phyloP scores from a whole-genome alignment of 2,888 invertebrate genomes.

The Xestia ashworthii region DNA sequence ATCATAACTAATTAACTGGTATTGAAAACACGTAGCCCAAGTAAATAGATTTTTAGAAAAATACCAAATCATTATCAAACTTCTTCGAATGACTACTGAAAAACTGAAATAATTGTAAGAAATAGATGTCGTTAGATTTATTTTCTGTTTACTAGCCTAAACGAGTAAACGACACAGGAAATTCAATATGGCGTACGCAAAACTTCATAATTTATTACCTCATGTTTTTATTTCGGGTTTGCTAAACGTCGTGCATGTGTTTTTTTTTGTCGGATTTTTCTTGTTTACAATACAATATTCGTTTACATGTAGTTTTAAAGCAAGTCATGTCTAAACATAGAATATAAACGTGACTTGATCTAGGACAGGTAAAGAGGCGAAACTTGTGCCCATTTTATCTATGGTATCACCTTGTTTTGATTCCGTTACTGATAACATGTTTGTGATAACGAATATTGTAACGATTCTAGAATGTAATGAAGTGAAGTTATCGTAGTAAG shows the following conservation, averaged over 20 bases:
- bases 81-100: neutral
- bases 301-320: neutral
- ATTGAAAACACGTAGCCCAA: too few species aligned
- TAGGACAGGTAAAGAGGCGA: constrained; percentile 25
- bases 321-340: constrained; percentile 7
- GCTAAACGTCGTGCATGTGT: neutral
- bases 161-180: constrained; percentile 9
- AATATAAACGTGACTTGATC: constrained; percentile 21
- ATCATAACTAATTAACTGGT: too few species aligned
- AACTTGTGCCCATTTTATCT: constrained; percentile 36
- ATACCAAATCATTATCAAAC: neutral
- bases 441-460: constrained; percentile 42
- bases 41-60: neutral
- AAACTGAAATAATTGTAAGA: neutral
- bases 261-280: neutral
- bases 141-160: neutral
- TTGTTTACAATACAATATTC: neutral
- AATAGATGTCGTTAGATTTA: neutral
- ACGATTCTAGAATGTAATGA: constrained; percentile 31
- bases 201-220: neutral
- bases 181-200: constrained; percentile 7
- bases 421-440: constrained; percentile 44
- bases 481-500: constrained; percentile 1
- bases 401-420: constrained; percentile 49
- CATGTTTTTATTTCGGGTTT: neutral